Evolutionary conservation across 2,888 invertebrate genomes (phyloP).

Genomic region (Synergus japonicus): DNA sequence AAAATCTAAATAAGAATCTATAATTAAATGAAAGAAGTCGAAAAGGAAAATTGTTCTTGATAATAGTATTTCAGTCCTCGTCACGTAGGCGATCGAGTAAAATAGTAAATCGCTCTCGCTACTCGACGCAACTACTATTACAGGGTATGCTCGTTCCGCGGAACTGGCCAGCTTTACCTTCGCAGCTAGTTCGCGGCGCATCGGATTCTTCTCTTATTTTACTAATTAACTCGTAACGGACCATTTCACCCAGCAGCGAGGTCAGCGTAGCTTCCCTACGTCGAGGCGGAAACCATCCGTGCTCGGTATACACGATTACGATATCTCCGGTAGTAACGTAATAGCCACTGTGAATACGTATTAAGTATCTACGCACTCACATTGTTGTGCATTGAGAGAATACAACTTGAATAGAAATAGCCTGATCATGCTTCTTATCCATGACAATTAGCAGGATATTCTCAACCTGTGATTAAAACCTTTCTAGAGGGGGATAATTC

Average conservation of each 20-base stretch:
- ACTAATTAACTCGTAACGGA: conserved; percentile 68
- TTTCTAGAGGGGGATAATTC: neutral
- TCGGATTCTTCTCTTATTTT: conserved; percentile 60
- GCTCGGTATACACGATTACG: conserved; percentile 9
- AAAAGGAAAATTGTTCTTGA: neutral
- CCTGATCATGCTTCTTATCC: conserved; percentile 1
- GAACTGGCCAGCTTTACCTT: conserved; percentile 48
- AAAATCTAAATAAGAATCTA: neutral
- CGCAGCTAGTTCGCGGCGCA: conserved; percentile 45
- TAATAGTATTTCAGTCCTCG: neutral
- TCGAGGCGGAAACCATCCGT: neutral
- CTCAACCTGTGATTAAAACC: neutral
- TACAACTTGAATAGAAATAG: conserved; percentile 1
- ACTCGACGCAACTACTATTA: conserved; percentile 9
- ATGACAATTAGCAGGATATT: neutral
- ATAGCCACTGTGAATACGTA: neutral
- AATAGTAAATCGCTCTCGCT: neutral
- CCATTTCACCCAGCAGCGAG: conserved; percentile 28
- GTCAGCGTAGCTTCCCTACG: conserved; percentile 32
- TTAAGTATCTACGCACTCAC: neutral
- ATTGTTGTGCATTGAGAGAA: neutral
- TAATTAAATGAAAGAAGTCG: neutral
- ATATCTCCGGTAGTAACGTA: conserved; percentile 12
- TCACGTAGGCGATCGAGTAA: neutral
- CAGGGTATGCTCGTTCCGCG: neutral